phyloP scores from a whole-genome alignment of 2,113 vertebrate species.

The Periophthalmodon schlosseri region DNA sequence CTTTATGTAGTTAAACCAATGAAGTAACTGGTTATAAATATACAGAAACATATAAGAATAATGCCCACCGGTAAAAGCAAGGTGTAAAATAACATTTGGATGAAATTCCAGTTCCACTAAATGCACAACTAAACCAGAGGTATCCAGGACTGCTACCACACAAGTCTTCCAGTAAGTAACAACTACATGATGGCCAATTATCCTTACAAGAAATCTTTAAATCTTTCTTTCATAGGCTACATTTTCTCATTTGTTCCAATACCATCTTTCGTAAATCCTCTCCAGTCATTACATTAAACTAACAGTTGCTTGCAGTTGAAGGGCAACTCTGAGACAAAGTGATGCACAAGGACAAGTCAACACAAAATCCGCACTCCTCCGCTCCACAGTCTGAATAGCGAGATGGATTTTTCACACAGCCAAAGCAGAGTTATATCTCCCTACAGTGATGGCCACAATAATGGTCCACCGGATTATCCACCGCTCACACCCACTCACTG shows the following conservation, averaged over 20 bases:
- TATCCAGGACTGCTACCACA: neutral
- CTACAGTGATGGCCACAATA: neutral
- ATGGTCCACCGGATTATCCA: neutral
- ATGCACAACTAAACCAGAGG: neutral
- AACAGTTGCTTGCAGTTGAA: neutral
- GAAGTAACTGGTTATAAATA: neutral
- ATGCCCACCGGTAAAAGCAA: neutral
- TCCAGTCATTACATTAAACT: neutral
- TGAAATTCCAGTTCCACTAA: neutral
- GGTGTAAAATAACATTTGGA: neutral
- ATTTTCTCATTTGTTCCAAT: neutral
- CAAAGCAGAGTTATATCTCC: neutral
- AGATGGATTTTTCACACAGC: neutral
- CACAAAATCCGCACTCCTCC: conserved; percentile 11
- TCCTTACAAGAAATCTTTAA: neutral
- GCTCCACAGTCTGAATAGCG: conserved; percentile 1
- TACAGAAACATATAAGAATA: neutral
- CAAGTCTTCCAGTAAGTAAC: neutral
- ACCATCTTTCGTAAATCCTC: neutral
- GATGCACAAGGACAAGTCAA: conserved; percentile 17
- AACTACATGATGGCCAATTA: neutral
- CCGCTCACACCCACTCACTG: conserved; percentile 32
- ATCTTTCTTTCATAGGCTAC: neutral
- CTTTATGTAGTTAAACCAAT: neutral
- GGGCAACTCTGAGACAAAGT: conserved; percentile 5